Percentiles rank a stretch among this genome's conserved stretches.
Evolutionary conservation across 2,113 vertebrate species (phyloP).

Genomic region (Cephalopholis sonnerati): DNA sequence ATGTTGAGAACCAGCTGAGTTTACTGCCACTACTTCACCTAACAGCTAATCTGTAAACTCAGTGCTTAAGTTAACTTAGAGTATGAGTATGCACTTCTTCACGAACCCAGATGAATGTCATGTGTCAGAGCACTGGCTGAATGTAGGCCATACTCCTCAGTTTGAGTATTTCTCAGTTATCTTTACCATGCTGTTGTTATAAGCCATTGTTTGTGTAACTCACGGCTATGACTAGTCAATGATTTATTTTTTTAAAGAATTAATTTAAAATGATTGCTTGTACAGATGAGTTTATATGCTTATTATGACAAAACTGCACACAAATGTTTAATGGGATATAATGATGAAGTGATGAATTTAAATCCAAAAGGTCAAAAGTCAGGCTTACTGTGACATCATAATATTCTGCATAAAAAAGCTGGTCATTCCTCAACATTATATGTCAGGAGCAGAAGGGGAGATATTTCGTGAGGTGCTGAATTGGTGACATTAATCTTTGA

Average conservation of each 20-base stretch:
- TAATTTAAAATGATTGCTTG: constrained; percentile 20
- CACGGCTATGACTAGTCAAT: background rate
- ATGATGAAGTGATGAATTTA: too few species aligned
- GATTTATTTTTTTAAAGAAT: background rate
- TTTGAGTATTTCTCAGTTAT: background rate
- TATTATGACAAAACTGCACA: too few species aligned
- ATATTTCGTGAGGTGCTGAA: too few species aligned
- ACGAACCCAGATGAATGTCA: background rate
- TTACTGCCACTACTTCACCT: background rate
- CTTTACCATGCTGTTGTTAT: background rate
- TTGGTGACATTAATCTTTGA: too few species aligned
- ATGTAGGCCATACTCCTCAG: background rate
- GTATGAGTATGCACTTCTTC: background rate
- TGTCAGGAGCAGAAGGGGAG: too few species aligned
- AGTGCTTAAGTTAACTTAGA: background rate
- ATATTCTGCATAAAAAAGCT: too few species aligned
- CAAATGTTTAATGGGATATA: too few species aligned
- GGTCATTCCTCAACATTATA: too few species aligned
- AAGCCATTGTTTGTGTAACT: constrained; percentile 34
- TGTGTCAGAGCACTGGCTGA: background rate
- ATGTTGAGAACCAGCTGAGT: background rate
- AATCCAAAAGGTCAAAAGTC: too few species aligned
- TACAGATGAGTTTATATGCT: constrained; percentile 32
- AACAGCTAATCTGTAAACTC: background rate
- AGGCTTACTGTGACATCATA: too few species aligned